Evolutionary conservation across 2,113 vertebrate species (phyloP).

Genomic region (Laterallus jamaicensis): DNA sequence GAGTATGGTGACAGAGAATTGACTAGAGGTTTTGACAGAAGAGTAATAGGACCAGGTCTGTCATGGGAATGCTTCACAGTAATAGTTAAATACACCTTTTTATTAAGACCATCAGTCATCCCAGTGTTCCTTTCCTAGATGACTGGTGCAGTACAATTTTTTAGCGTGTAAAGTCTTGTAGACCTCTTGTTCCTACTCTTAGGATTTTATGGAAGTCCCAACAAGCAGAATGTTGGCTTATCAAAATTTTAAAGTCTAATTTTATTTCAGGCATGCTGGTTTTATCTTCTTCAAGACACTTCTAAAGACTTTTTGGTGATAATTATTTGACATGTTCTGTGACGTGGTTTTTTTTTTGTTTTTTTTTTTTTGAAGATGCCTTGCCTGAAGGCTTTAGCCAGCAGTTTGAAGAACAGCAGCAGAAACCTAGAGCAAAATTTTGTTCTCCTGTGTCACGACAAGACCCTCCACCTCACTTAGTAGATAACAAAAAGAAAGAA

Average conservation of each 20-base stretch:
- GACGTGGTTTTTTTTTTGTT: not conserved
- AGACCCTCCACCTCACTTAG: not conserved
- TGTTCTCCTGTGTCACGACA: slow-evolving; percentile 69
- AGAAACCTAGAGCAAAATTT: slow-evolving; percentile 84
- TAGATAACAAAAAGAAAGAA: slow-evolving; percentile 49
- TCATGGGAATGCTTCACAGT: not conserved
- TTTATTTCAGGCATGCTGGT: not conserved
- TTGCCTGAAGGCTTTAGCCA: slow-evolving; percentile 96
- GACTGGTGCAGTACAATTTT: not conserved
- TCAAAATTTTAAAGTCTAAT: not conserved
- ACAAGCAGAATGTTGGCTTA: not conserved
- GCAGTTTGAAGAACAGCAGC: slow-evolving; percentile 90
- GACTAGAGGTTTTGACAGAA: not conserved
- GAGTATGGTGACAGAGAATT: not conserved
- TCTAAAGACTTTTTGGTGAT: not conserved
- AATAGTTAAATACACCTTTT: not conserved
- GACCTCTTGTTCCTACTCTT: not conserved
- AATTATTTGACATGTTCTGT: not conserved
- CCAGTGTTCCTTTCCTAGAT: not conserved
- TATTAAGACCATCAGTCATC: accelerated
- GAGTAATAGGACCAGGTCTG: not conserved
- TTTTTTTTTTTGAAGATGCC: slow-evolving; percentile 78
- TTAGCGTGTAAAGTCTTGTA: not conserved
- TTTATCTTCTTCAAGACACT: not conserved
- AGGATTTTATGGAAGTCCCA: not conserved